Conservation (phyloP, 2,888 invertebrate species). For the Tineola bisselliella region DNA sequence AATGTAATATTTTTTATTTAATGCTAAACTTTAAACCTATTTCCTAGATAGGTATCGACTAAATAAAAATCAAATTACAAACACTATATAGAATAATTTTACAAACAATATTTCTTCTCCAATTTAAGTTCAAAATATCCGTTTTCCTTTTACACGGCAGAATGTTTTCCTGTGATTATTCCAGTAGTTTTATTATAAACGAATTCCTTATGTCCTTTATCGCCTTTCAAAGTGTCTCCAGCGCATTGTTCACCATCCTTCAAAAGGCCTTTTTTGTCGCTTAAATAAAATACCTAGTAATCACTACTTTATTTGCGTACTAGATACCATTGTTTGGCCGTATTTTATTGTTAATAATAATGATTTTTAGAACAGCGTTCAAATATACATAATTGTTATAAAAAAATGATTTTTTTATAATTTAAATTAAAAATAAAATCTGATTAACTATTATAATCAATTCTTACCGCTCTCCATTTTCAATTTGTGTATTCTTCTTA, state of each 20-base stretch:
- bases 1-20: too few species aligned
- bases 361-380: too few species aligned
- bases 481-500: conserved; percentile 74
- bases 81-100: too few species aligned
- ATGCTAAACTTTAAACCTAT: too few species aligned
- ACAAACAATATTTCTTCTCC: too few species aligned
- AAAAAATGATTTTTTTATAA: too few species aligned
- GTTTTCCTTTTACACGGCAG: conserved; percentile 36
- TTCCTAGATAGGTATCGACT: too few species aligned
- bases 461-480: conserved; percentile 42
- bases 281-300: conserved; percentile 18
- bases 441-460: not conserved
- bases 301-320: not conserved
- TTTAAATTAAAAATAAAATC: too few species aligned
- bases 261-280: conserved; percentile 55
- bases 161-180: conserved; percentile 58
- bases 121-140: conserved; percentile 20
- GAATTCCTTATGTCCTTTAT: conserved; percentile 48
- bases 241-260: conserved; percentile 32
- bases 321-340: too few species aligned
- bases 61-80: too few species aligned
- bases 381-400: too few species aligned
- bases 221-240: conserved; percentile 31
- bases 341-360: too few species aligned
- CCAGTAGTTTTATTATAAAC: conserved; percentile 58